Evolutionary conservation across 53 echinoderm and acorn worm species (phyloP), one percentile per base, ranked within the genome.

Genomic region (Patiria pectinifera): DNA sequence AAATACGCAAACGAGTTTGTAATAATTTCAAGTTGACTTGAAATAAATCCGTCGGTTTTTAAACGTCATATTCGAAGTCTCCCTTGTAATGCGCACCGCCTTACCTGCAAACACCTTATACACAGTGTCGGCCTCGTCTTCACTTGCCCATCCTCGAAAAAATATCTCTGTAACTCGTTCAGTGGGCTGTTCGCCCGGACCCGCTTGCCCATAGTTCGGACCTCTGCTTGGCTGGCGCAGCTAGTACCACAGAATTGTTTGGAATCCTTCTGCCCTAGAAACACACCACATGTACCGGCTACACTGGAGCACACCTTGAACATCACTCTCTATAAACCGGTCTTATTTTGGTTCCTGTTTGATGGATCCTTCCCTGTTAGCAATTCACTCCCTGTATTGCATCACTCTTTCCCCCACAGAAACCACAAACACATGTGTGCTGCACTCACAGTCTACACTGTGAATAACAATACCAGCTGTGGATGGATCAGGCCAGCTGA

Each of bases 41-140:
- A 18, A 66, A 66, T 11, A 18, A 66, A 66, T 66, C 66, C 2
- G 66, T 16, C 19, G 15, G 66, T 66, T 66, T 66, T 18, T 4
- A 66, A 66, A 18, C 0, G 10, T 13, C 19, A 66, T 66, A 11
- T 18, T 7, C 6, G 10, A 14, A 66, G 1, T 0, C 66, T 13
- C 15, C 3, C 3, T 16, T 14, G 66, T 18, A 18, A 14, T 66
- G 66, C 10, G 3, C 66, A 66, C 3, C 15, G 66, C 1, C 66
- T 81, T 90, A 90, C 90, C 90, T 90, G 90, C 48, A 90, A 90
- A 90, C 90, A 90, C 16, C 62, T 90, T 45, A 90, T 59, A 80
- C 90, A 90, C 19, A 90, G 35, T 24, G 90, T 90, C 0, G 90
- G 90, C 59, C 90, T 90, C n/a, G 48, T 19, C 81, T 90, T 90